phyloP scores from a whole-genome alignment of 2,797 vertebrate species.

The Taenioides sp. region DNA sequence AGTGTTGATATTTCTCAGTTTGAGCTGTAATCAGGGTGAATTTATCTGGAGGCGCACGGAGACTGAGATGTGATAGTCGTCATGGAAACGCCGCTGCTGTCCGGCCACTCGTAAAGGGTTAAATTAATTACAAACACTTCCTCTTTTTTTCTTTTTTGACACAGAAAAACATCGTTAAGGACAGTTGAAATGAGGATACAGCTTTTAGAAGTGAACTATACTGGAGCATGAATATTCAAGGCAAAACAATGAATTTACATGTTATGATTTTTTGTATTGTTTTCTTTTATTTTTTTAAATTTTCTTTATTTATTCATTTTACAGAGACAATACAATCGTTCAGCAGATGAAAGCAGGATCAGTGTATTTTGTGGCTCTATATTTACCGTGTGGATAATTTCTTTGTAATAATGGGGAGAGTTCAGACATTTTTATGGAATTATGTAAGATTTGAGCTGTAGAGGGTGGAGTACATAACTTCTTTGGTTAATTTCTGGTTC shows the following conservation, averaged over 20 bases:
- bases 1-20: not conserved
- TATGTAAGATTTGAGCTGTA: no score
- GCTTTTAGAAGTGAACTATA: not conserved
- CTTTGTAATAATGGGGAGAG: no score
- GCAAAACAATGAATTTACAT: not conserved
- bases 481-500: no score
- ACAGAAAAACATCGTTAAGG: not conserved
- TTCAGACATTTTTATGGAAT: no score
- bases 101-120: slow-evolving; percentile 5
- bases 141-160: not conserved
- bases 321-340: no score
- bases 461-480: no score
- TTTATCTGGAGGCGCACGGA: not conserved
- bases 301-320: no score
- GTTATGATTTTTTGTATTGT: not conserved
- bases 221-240: not conserved
- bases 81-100: slow-evolving; percentile 2
- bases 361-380: no score
- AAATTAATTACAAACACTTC: slow-evolving; percentile 4
- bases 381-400: no score
- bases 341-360: no score
- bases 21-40: not conserved
- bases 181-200: not conserved
- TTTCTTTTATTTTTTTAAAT: not conserved
- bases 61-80: not conserved